These are phyloP conservation scores for Sarcophaga caerulescens DNA, from an alignment of 2,888 invertebrate genomes.

Conservation along the genomic window DNA sequence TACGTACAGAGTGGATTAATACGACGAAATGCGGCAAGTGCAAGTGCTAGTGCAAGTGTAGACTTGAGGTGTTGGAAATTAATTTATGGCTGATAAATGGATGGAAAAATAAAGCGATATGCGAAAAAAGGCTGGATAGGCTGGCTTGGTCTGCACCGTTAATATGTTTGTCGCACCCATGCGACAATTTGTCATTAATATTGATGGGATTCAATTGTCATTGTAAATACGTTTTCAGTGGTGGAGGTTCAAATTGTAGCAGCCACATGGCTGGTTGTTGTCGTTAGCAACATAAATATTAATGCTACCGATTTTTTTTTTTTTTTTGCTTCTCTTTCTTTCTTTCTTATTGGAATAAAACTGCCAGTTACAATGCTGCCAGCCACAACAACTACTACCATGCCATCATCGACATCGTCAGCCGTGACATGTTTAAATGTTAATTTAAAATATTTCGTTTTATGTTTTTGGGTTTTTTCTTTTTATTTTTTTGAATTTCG, in stretches of 20 bases:
- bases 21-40: conserved; percentile 19
- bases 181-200: conserved; percentile 51
- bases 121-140: conserved; percentile 20
- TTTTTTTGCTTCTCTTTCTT: background rate
- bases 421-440: conserved; percentile 42
- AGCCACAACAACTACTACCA: background rate
- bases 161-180: conserved; percentile 36
- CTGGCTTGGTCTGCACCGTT: background rate
- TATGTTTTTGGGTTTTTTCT: conserved; percentile 37
- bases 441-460: conserved; percentile 11
- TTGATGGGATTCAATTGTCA: conserved; percentile 33
- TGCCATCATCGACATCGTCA: background rate
- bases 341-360: conserved; percentile 1
- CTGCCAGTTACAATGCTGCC: background rate
- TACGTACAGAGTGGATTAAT: background rate
- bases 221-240: background rate
- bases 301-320: background rate
- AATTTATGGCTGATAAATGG: conserved; percentile 40
- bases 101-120: conserved; percentile 1
- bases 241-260: background rate
- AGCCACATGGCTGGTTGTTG: conserved; percentile 36
- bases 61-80: conserved; percentile 25
- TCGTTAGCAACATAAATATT: conserved; percentile 52
- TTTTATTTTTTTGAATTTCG: background rate
- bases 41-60: background rate